Conservation (phyloP, 2,797 vertebrate genomes). For the Lindbergichthys nudifrons region DNA sequence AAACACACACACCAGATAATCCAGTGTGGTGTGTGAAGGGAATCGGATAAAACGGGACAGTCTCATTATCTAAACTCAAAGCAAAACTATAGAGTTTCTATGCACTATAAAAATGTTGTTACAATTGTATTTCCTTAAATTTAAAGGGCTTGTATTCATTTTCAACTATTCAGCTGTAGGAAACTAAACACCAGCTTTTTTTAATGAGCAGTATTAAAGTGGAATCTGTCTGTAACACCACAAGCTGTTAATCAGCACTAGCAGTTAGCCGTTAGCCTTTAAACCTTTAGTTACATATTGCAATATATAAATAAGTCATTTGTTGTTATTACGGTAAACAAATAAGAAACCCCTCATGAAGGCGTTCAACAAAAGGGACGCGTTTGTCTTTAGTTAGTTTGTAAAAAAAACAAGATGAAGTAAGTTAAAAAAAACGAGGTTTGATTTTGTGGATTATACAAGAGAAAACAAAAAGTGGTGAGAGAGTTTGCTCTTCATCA, state of each 20-base stretch:
- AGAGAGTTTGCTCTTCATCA: slow-evolving; percentile 15
- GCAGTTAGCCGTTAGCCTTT: neutral
- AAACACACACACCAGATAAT: too few species aligned
- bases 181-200: neutral
- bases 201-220: neutral
- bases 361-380: neutral
- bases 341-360: neutral
- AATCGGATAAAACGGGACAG: too few species aligned
- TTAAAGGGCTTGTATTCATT: too few species aligned
- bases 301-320: neutral
- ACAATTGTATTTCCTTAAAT: too few species aligned
- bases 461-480: slow-evolving; percentile 10
- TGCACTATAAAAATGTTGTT: too few species aligned
- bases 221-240: neutral
- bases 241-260: neutral
- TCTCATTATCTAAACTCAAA: too few species aligned
- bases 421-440: neutral
- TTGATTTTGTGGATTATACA: slow-evolving; percentile 6
- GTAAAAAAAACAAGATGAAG: neutral
- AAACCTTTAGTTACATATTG: neutral
- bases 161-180: neutral
- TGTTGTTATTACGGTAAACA: neutral
- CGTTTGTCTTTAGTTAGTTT: neutral
- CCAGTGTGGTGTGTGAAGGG: too few species aligned
- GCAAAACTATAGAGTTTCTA: too few species aligned